Conservation (phyloP, 2,888 invertebrate species). For the Blastobasis lacticolella region DNA sequence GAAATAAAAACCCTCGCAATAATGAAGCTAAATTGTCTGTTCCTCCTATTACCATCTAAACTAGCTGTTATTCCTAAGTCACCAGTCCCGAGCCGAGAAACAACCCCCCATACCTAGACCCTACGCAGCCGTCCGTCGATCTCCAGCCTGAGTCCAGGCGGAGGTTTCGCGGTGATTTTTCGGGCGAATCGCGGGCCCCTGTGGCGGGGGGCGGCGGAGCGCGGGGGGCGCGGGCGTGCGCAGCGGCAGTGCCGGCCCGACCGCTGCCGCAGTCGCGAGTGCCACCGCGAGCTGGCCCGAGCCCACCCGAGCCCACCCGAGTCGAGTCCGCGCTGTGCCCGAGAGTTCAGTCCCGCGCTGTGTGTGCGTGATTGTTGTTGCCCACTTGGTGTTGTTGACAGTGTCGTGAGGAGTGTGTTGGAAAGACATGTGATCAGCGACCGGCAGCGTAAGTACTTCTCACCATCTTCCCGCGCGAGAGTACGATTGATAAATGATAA, state of each 20-base stretch:
- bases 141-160: not conserved
- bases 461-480: constrained; percentile 18
- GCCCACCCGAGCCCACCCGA: too few species aligned
- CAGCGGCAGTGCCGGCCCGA: constrained; percentile 56
- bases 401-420: not conserved
- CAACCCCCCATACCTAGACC: too few species aligned
- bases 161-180: constrained; percentile 35
- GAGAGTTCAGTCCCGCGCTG: too few species aligned
- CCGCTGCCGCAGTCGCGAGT: constrained; percentile 33
- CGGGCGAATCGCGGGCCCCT: constrained; percentile 50
- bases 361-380: too few species aligned
- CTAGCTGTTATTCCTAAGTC: too few species aligned
- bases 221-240: constrained; percentile 66
- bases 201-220: constrained; percentile 27
- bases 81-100: too few species aligned
- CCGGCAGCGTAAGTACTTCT: constrained; percentile 24
- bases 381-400: constrained; percentile 15
- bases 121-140: not conserved
- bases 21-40: too few species aligned
- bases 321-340: too few species aligned
- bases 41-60: too few species aligned
- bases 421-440: too few species aligned
- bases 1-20: too few species aligned
- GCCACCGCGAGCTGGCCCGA: constrained; percentile 11
- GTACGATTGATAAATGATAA: constrained; percentile 16